Conservation (phyloP, 2,797 vertebrate species). For the Hypotaenidia philippensis region DNA sequence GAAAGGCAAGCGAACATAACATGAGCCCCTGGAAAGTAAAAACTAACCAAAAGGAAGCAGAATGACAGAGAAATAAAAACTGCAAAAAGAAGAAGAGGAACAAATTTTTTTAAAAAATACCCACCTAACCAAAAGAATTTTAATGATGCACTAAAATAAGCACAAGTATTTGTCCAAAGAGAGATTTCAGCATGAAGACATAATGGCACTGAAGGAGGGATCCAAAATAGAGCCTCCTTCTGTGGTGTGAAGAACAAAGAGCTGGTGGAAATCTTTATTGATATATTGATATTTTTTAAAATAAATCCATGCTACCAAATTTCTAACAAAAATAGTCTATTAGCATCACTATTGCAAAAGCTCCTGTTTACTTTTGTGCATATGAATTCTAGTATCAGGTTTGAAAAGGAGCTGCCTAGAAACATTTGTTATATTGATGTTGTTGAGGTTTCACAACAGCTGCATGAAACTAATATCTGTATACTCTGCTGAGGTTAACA, state of each 20-base stretch:
- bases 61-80: constrained; percentile 37
- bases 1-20: constrained; percentile 42
- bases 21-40: background rate
- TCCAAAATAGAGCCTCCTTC: constrained; percentile 52
- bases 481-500: background rate
- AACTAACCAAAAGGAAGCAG: constrained; percentile 10
- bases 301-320: constrained; percentile 24
- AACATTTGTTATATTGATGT: constrained; percentile 31
- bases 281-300: constrained; percentile 71
- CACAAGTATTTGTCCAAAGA: constrained; percentile 51
- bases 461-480: background rate
- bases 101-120: too few species aligned
- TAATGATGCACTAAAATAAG: constrained; percentile 59
- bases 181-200: constrained; percentile 42
- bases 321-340: constrained; percentile 47
- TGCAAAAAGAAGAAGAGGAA: background rate
- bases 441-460: constrained; percentile 41
- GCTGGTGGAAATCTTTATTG: constrained; percentile 58
- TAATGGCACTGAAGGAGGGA: constrained; percentile 20
- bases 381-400: background rate
- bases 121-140: constrained; percentile 25
- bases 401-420: constrained; percentile 35
- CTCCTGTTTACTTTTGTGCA: background rate
- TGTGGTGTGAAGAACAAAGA: constrained; percentile 59
- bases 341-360: background rate